Conservation (phyloP, 2,797 vertebrate genomes). For the Chanos chanos region DNA sequence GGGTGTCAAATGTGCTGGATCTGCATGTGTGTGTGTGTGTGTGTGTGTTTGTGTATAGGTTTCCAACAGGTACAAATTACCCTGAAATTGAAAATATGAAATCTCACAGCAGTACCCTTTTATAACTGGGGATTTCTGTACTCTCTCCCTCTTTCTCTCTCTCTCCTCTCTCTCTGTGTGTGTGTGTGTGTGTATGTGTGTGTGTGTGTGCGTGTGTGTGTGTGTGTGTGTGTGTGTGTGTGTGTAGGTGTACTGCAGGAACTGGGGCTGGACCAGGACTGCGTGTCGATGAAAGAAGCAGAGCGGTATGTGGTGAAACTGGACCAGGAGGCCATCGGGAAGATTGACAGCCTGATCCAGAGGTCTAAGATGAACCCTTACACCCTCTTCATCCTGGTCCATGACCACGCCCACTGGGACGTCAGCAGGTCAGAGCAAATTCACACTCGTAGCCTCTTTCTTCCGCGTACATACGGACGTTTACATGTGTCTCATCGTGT, state of each 20-base stretch:
- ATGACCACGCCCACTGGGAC: constrained; percentile 96
- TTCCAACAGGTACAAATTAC: no score
- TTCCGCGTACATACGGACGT: no score
- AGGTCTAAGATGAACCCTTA: constrained; percentile 88
- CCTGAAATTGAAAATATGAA: no score
- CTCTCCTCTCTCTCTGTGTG: neutral
- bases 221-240: neutral
- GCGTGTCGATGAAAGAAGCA: constrained; percentile 73
- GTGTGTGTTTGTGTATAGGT: no score
- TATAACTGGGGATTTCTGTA: no score
- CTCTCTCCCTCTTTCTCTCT: no score
- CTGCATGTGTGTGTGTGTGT: no score
- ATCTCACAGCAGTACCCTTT: no score
- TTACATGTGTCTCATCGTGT: no score
- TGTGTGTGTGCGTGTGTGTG: neutral
- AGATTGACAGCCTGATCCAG: constrained; percentile 84
- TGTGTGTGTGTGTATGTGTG: neutral
- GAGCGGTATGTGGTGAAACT: constrained; percentile 89
- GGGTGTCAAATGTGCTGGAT: no score
- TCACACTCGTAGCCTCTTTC: no score
- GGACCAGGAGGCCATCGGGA: constrained; percentile 78
- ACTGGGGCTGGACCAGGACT: constrained; percentile 83
- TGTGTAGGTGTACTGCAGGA: constrained; percentile 85
- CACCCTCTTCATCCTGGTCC: constrained; percentile 90
- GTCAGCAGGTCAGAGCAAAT: constrained; percentile 81